These are phyloP conservation scores for Cyanoramphus novaezelandiae DNA, from an alignment of 2,113 vertebrate species.

Conservation along the genomic window DNA sequence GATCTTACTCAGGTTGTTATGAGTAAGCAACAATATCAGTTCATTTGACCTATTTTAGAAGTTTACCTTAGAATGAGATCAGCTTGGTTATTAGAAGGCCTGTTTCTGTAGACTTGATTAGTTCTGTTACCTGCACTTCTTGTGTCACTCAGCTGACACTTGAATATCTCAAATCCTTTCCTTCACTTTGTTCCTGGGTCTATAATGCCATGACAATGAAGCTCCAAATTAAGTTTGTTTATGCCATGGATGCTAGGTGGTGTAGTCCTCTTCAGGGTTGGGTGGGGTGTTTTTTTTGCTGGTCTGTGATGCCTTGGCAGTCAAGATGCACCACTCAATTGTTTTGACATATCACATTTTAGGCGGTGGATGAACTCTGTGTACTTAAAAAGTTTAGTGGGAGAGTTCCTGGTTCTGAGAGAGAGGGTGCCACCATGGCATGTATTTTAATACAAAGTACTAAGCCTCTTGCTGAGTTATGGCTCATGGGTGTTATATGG, in stretches of 20 bases:
- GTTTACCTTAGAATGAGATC: background rate
- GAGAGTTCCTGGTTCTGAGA: background rate
- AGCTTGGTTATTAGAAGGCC: background rate
- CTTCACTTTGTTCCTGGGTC: background rate
- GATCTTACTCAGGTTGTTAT: background rate
- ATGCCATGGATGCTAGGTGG: background rate
- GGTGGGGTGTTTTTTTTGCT: background rate
- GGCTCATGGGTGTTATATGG: background rate
- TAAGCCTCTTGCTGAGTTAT: background rate
- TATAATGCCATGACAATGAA: background rate
- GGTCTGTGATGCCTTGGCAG: background rate
- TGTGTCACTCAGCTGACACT: background rate
- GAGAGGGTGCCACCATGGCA: background rate
- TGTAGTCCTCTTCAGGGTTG: background rate
- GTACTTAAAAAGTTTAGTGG: background rate
- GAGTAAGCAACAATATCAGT: background rate
- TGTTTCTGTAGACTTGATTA: background rate
- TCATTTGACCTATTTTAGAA: background rate
- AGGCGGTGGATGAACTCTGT: rapidly evolving
- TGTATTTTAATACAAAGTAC: background rate
- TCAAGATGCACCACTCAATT: background rate
- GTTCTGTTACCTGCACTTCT: background rate
- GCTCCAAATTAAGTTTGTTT: background rate
- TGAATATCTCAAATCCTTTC: background rate
- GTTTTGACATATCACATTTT: background rate